A percentile compares a stretch with the other conserved stretches of the same genome.
These are phyloP conservation scores for Drosophila ambigua DNA, from an alignment of 1,140 invertebrate genomes.

Conservation along the genomic window DNA sequence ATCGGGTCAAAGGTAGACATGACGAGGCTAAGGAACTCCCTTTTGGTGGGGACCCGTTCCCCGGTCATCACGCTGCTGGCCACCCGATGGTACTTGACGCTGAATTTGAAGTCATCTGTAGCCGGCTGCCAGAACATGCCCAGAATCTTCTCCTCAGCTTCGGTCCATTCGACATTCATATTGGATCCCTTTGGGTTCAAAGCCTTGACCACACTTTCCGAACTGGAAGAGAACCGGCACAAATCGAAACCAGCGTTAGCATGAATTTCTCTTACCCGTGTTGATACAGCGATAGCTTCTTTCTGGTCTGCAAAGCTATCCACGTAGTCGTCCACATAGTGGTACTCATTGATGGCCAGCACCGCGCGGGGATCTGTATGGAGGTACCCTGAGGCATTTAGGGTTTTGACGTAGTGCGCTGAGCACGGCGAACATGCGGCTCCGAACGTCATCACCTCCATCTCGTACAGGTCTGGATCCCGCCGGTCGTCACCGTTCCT, in stretches of 20 bases:
- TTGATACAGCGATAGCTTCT: too few species aligned
- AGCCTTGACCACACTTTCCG: background rate
- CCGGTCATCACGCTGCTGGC: conserved; percentile 3
- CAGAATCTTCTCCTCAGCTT: conserved; percentile 4
- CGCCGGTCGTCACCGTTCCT: too few species aligned
- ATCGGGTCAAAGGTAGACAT: background rate
- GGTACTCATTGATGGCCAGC: conserved; percentile 8
- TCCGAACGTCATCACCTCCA: background rate
- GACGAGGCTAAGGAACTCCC: conserved; percentile 2
- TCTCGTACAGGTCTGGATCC: background rate
- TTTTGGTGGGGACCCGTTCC: background rate
- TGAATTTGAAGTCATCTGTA: conserved; percentile 15
- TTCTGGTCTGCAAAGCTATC: too few species aligned
- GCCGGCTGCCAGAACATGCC: conserved; percentile 21
- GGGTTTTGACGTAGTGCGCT: background rate
- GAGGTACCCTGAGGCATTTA: background rate
- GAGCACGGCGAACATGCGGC: background rate
- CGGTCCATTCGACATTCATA: background rate
- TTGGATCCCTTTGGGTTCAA: background rate
- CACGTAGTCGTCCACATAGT: conserved; percentile 17
- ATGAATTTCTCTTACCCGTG: background rate
- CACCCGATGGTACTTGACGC: conserved; percentile 8
- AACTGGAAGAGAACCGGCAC: conserved; percentile 7
- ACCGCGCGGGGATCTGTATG: background rate
- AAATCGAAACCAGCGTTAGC: conserved; percentile 9